Conservation (phyloP, 1,140 invertebrate species). For the Carposina sasakii region DNA sequence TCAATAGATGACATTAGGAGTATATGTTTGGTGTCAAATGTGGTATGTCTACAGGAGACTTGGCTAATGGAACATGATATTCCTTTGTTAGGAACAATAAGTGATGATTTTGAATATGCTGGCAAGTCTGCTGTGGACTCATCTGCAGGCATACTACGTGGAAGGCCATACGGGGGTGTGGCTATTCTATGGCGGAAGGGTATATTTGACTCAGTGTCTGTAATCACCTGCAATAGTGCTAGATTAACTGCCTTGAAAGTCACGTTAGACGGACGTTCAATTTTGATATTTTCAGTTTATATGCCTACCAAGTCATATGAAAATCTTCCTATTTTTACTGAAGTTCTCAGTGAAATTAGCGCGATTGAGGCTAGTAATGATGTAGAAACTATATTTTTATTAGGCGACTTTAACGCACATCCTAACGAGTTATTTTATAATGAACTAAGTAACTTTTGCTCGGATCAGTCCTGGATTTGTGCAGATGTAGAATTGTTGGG, state of each 20-base stretch:
- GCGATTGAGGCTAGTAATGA: background rate
- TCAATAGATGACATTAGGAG: too few species aligned
- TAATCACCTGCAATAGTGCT: background rate
- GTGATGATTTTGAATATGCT: too few species aligned
- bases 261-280: background rate
- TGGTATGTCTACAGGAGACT: too few species aligned
- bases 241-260: background rate
- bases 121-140: too few species aligned
- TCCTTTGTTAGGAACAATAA: too few species aligned
- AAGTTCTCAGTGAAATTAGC: background rate
- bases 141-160: background rate
- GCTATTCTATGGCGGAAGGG: constrained; percentile 1
- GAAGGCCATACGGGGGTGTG: constrained; percentile 3
- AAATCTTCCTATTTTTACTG: background rate
- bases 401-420: background rate
- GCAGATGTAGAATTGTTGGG: background rate
- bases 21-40: too few species aligned
- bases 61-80: too few species aligned
- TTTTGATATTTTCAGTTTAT: background rate
- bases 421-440: background rate
- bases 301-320: background rate
- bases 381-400: background rate
- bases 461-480: background rate
- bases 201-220: background rate
- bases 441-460: background rate